Base-by-base conservation (phyloP, 2,888 invertebrate species). In the Seira sanloemensis region DNA sequence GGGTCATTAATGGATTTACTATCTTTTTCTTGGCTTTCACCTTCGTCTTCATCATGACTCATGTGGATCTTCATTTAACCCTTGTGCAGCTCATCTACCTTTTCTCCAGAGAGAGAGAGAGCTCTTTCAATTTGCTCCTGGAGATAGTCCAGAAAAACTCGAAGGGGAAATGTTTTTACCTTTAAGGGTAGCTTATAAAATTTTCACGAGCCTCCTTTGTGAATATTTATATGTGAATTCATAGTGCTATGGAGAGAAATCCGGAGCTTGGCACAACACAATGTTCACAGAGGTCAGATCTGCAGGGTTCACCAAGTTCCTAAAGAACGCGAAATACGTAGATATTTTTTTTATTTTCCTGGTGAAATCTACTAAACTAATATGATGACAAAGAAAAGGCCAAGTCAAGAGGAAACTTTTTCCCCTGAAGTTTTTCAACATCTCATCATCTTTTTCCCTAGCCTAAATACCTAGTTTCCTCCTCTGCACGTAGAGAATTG, bases 1-100 rank as follows among this genome's bases (percentile, higher is more conserved):
- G 71, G 58, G 71, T 78, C 78, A 78, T 78, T 78, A 78, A 78
- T 78, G 66, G 72, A 58, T 62, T 69, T 78, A 78, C 68, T 37
- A 37, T 37, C 37, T 12, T 37, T 37, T 37, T 37, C 12, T 37
- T 12, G 12, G 37, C 12, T 37, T 37, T 37, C 37, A 37, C 37
- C 37, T 37, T 37, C 37, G 4, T 37, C 5, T 12, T 37, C 37
- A 37, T 37, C 37, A 37, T 37, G 12, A 37, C 5, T 37, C 37
- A 37, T 37, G n/a, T n/a, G n/a, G 37, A 37, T 37, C 5, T 37
- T 37, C 37, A 37, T 37, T 37, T 37, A 37, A 37, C 37, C n/a
- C 37, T 37, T 37, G 12, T 12, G 5, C 37, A 37, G 12, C 12
- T 37, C 37, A 37, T 12, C 37, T 37, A 37, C 37, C 5, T 23